Evolutionary conservation across 2,113 vertebrate genomes (phyloP), one percentile per base, ranked within the genome.

Genomic region (Hassar affinis): DNA sequence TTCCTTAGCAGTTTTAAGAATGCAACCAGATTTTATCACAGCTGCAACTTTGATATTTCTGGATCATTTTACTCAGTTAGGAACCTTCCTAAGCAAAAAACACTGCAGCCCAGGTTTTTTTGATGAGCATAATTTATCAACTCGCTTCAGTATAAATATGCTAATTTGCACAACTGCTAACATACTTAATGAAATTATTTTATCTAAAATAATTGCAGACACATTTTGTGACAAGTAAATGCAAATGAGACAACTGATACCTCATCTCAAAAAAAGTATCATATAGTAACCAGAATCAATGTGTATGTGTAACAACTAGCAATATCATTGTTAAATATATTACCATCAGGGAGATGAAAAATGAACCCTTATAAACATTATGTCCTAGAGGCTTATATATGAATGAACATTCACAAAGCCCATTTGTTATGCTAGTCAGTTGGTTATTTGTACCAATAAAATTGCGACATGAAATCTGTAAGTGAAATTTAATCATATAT

Each of bases 391-490:
- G 38, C 10, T 42, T 71, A 14, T 71, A 45, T 71, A 22, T 71
- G 38, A 71, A 71, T 4, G 11, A 71, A 45, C 68, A 71, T 10
- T 69, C 66, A 69, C 66, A 69, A 69, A 69, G 38, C 10, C 38
- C 9, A n/a, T 69, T 45, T 69, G 10, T 45, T 69, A 45, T 45
- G 20, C 20, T 22, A 45, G 22, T 71, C 38, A 71, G 38, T 6
- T 45, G 22, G 38, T 45, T 45, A 71, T 71, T 45, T 45, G 68
- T 71, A 71, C 68, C 68, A 25, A 71, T 71, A 71, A 45, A 71
- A 71, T 45, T 25, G 68, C 10, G 2, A 45, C 38, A 45, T 71
- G 22, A 6, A 71, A 71, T 45, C 38, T 71, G 68, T 45, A 71
- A 71, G 38, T 45, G 22, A 71, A 71, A n/a, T 42, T 5, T 27